A percentile compares a stretch with the other conserved stretches of the same genome.
These are phyloP conservation scores for Oenanthe oenanthe DNA, from an alignment of 2,113 vertebrate genomes.

Conservation along the genomic window DNA sequence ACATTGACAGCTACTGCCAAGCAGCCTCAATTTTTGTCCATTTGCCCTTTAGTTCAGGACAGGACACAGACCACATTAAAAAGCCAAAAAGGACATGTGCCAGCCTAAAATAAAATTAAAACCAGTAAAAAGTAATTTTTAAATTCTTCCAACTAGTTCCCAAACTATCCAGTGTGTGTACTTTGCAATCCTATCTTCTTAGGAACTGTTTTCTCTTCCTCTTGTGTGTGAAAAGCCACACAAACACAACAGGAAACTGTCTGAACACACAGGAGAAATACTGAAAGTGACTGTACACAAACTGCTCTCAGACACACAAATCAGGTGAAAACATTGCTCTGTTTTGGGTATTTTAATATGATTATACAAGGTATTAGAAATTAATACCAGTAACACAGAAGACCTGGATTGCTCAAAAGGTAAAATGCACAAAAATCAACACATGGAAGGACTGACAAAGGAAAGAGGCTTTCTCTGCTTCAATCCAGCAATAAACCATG, in stretches of 20 bases:
- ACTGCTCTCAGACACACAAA: background rate
- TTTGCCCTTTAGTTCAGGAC: background rate
- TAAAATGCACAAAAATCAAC: slow-evolving; percentile 26
- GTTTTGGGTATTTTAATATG: background rate
- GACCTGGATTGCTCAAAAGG: background rate
- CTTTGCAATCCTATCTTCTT: background rate
- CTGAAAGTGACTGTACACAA: background rate
- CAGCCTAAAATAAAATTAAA: background rate
- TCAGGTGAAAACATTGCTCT: background rate
- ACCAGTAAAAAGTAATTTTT: background rate
- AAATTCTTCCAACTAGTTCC: background rate
- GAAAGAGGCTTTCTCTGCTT: slow-evolving; percentile 32
- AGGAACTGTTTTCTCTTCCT: background rate
- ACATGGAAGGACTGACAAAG: background rate
- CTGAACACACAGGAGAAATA: background rate
- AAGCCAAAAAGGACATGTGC: background rate
- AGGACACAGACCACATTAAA: background rate
- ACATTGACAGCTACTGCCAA: background rate
- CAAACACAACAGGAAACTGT: background rate
- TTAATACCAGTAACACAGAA: background rate
- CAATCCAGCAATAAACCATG: slow-evolving; percentile 2
- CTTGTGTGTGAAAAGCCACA: background rate
- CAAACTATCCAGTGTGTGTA: background rate
- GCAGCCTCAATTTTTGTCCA: background rate
- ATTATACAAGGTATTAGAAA: background rate